Evolutionary conservation across 2,888 invertebrate species (phyloP).

Genomic region (Lutraria lutraria): DNA sequence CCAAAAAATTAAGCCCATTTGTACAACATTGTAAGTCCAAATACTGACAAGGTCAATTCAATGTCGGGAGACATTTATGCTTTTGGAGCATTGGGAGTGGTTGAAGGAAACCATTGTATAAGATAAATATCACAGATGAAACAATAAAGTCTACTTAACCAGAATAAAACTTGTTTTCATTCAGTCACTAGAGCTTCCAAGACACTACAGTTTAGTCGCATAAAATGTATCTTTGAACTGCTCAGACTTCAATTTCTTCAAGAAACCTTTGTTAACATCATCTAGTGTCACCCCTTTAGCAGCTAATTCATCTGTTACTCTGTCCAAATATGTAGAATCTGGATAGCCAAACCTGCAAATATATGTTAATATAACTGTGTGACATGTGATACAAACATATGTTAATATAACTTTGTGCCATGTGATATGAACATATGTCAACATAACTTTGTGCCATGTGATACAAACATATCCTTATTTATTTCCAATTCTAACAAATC

Average conservation of each 20-base stretch:
- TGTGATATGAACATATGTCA: too few species aligned
- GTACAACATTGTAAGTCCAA: too few species aligned
- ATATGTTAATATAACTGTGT: neutral
- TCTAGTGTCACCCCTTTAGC: slow-evolving; percentile 77
- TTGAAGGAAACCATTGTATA: too few species aligned
- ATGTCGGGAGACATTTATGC: too few species aligned
- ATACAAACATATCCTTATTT: neutral
- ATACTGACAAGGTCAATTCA: too few species aligned
- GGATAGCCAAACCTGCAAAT: slow-evolving; percentile 81
- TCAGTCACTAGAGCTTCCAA: neutral
- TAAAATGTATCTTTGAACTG: neutral
- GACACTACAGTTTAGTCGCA: neutral
- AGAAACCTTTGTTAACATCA: slow-evolving; percentile 17
- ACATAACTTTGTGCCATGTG: neutral
- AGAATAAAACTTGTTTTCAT: too few species aligned
- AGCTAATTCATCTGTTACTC: slow-evolving; percentile 80
- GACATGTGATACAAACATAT: neutral
- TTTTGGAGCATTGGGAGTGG: too few species aligned
- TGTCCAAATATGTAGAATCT: slow-evolving; percentile 77
- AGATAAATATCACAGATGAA: too few species aligned
- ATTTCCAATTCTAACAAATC: too few species aligned
- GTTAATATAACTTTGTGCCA: too few species aligned
- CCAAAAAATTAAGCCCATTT: too few species aligned
- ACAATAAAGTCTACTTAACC: too few species aligned
- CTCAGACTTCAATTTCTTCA: neutral